Conservation (phyloP, 2,113 vertebrate species). For the Dissostichus mawsoni region DNA sequence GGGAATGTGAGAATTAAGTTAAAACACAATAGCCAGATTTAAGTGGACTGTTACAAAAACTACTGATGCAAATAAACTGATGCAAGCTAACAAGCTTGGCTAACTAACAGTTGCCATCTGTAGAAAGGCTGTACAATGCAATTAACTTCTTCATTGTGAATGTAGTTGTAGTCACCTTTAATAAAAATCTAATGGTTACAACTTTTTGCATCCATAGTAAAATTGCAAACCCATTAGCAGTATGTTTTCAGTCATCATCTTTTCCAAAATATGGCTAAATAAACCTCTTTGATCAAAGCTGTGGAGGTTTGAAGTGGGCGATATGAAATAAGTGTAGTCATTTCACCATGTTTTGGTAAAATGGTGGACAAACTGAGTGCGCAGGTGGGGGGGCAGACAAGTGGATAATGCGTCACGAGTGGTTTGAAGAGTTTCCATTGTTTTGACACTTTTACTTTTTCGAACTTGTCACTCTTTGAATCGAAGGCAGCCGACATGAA, state of each 20-base stretch:
- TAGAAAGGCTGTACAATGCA: slow-evolving; percentile 3
- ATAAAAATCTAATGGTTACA: not conserved
- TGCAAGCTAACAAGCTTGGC: not conserved
- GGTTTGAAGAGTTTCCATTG: slow-evolving; percentile 22
- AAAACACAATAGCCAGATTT: no score
- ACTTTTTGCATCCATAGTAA: no score
- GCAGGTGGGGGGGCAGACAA: slow-evolving; percentile 15
- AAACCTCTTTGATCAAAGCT: slow-evolving; percentile 3
- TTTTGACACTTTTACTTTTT: slow-evolving; percentile 15
- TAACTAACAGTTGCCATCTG: not conserved
- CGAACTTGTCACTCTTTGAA: slow-evolving; percentile 23
- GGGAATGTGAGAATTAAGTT: no score
- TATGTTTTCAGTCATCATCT: not conserved
- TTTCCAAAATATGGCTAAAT: not conserved
- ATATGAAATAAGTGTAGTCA: slow-evolving; percentile 5
- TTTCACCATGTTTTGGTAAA: slow-evolving; percentile 3
- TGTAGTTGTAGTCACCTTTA: not conserved
- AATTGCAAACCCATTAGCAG: slow-evolving; percentile 6
- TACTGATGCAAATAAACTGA: not conserved
- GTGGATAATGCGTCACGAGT: not conserved
- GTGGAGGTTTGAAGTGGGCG: not conserved
- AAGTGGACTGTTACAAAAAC: no score
- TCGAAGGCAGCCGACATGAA: not conserved
- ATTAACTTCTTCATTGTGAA: not conserved
- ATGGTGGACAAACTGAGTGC: slow-evolving; percentile 1